Evolutionary conservation across 2,888 invertebrate species (phyloP), one percentile per base, ranked within the genome.

Genomic region (Isoperla grammatica): DNA sequence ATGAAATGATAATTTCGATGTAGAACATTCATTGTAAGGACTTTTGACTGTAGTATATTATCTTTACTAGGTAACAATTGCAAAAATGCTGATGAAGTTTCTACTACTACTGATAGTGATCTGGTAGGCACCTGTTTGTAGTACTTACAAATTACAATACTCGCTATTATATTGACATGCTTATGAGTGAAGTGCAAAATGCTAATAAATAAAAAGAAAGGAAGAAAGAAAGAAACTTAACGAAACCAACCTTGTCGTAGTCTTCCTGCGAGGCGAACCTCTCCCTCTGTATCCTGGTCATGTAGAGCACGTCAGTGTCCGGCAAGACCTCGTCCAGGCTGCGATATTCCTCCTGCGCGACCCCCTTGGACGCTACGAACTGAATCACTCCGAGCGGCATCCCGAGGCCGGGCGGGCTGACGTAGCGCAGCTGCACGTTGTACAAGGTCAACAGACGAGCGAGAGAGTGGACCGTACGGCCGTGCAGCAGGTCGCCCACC

Each of bases 401-500:
- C 61, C 85, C 86, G 19, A 99, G 81, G 29, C 84, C 86, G 0
- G 83, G 77, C 0, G 97, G 95, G 64, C 91, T 89, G 1, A 99
- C 95, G 72, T 97, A 98, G 63, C 90, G 85, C 55, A 99, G 74
- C 63, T 90, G 90, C 0, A 98, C 93, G 71, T 94, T 90, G 75
- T 99, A 99, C 37, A 95, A 78, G 0, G 96, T 96, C 57, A 99
- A 78, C 9, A 99, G 81, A 64, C 79, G 85, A 4, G 97, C 97
- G 60, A 99, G 78, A 0, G 98, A 99, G 76, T 99, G 99, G 0
- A 99, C 99, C 1, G 99, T 99, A 39, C 99, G 83, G 1, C 99
- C 98, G 75, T 99, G 91, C 74, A 95, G 96, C 67, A 99, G 78
- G 75, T 99, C 99, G 4, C 99, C 99, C 17, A 98, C 97, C 87